Conservation (phyloP, 2,888 invertebrate genomes). For the Pyrochroa serraticornis region DNA sequence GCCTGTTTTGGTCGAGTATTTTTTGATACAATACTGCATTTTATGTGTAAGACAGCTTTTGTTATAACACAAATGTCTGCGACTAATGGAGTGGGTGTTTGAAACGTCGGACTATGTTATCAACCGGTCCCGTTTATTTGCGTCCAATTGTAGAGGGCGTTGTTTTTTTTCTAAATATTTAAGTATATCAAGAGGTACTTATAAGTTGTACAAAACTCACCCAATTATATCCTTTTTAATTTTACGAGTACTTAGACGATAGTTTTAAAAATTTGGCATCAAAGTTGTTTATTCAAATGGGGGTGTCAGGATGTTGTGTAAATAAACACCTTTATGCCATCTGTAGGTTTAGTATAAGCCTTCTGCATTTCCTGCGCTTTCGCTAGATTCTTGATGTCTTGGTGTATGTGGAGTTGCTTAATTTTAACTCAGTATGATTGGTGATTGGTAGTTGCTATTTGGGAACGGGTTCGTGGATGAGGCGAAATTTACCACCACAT, state of each 20-base stretch:
- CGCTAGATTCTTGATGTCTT: constrained; percentile 53
- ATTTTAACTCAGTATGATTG: constrained; percentile 36
- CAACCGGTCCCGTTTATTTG: constrained; percentile 38
- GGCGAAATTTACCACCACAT: too few relatives aligned
- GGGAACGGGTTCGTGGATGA: not conserved
- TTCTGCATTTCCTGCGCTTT: constrained; percentile 51
- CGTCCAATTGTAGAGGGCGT: constrained; percentile 39
- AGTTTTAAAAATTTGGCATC: constrained; percentile 24
- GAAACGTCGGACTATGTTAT: constrained; percentile 38
- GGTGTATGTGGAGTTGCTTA: constrained; percentile 41
- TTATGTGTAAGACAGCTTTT: constrained; percentile 49
- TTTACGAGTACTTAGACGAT: constrained; percentile 41
- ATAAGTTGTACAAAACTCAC: constrained; percentile 42
- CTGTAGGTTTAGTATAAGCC: constrained; percentile 52
- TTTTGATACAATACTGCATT: constrained; percentile 6
- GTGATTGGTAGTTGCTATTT: constrained; percentile 31
- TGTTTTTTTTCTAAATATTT: constrained; percentile 11
- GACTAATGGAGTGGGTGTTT: constrained; percentile 50
- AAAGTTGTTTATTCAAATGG: constrained; percentile 14
- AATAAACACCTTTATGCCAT: constrained; percentile 18
- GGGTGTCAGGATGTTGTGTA: constrained; percentile 6
- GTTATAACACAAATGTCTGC: constrained; percentile 53
- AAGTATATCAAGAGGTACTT: constrained; percentile 33
- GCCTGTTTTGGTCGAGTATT: constrained; percentile 13
- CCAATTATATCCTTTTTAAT: constrained; percentile 42